These are phyloP conservation scores for Adela reaumurella DNA, from an alignment of 2,888 invertebrate genomes.

Conservation along the genomic window DNA sequence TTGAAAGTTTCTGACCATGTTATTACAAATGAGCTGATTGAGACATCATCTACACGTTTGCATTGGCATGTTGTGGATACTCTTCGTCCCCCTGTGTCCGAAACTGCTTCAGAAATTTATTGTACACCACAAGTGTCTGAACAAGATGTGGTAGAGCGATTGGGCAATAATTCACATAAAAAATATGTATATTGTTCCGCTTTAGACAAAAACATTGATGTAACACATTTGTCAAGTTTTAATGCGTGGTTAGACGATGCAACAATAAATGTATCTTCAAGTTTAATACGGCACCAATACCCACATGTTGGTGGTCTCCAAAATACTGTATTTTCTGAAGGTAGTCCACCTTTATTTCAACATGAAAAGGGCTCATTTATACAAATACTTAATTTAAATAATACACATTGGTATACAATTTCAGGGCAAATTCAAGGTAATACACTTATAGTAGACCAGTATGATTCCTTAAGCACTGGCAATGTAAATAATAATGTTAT, in stretches of 20 bases:
- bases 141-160: too few species aligned
- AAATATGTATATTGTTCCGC: too few species aligned
- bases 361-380: neutral
- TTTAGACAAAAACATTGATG: neutral
- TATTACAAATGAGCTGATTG: neutral
- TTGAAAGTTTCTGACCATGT: neutral
- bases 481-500: too few species aligned
- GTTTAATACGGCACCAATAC: neutral
- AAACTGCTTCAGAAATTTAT: too few species aligned
- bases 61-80: too few species aligned
- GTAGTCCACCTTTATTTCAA: neutral
- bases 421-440: neutral
- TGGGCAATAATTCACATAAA: too few species aligned
- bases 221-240: neutral
- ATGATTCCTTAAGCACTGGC: conserved; percentile 1
- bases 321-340: too few species aligned
- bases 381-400: conserved; percentile 1
- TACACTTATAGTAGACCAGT: conserved; percentile 1
- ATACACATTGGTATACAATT: neutral
- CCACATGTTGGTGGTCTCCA: too few species aligned
- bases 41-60: too few species aligned
- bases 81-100: too few species aligned
- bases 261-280: conserved; percentile 1
- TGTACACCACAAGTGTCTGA: too few species aligned
- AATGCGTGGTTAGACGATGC: conserved; percentile 1